A percentile compares a stretch with the other conserved stretches of the same genome.
phyloP scores from a whole-genome alignment of 1,140 invertebrate genomes.

The Drosophila takahashii region DNA sequence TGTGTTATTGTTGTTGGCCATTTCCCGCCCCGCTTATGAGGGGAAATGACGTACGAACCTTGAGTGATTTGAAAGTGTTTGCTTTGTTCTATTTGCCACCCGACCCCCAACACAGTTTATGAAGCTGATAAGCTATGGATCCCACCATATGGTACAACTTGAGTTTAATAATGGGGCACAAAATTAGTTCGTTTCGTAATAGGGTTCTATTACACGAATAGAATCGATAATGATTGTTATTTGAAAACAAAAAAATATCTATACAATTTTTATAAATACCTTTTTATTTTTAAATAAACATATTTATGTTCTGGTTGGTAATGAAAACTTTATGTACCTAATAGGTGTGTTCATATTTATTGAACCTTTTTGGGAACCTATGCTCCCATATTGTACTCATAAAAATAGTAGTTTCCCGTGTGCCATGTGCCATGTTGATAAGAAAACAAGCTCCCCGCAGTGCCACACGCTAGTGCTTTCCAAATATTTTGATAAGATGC shows the following conservation, averaged over 20 bases:
- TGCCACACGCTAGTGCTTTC: conserved; percentile 51
- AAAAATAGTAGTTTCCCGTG: conserved; percentile 25
- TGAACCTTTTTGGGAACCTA: not conserved
- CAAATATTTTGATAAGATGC: conserved; percentile 50
- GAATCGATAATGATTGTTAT: not conserved
- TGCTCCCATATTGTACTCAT: conserved; percentile 2
- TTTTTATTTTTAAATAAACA: too few relatives aligned
- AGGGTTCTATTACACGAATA: not conserved
- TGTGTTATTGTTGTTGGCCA: not conserved
- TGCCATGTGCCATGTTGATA: conserved; percentile 12
- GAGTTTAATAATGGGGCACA: conserved; percentile 5
- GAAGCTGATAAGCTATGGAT: conserved; percentile 50
- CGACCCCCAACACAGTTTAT: conserved; percentile 57
- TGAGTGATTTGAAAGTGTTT: conserved; percentile 42
- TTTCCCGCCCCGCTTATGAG: conserved; percentile 26
- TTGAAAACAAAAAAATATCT: not conserved
- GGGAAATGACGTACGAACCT: conserved; percentile 56
- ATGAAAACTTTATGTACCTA: too few relatives aligned
- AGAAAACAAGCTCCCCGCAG: conserved; percentile 28
- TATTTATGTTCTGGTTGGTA: too few relatives aligned
- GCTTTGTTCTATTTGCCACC: conserved; percentile 24
- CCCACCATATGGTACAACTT: conserved; percentile 24
- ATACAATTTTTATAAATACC: too few relatives aligned
- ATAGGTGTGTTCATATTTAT: not conserved
- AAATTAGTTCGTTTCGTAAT: conserved; percentile 4